Base-by-base conservation (phyloP, 1,140 invertebrate species). In the Aricia agestis region DNA sequence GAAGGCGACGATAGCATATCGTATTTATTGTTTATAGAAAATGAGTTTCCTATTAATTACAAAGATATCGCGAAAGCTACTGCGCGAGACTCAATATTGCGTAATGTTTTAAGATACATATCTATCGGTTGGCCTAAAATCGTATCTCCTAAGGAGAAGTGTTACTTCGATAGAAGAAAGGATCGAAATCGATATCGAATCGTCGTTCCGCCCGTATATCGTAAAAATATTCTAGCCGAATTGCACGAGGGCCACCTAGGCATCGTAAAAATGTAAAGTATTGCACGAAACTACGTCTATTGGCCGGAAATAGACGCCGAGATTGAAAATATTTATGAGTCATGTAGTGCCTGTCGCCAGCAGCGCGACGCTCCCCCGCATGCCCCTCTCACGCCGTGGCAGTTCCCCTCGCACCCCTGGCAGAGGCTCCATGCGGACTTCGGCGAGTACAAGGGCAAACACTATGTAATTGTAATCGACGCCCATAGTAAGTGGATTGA, bases 241-340 rank as follows among this genome's bases (percentile, higher is more conserved):
- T 72, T 93, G 10, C 92, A 93, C 75, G 72, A 77, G 9, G 79
- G 76, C 17, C 92, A 93, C 72, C 71, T 82, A n/a, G 92, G 92
- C 2, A 42, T 73, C 10, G 59, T 32, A 75, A 91, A 45, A 77
- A 84, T 67, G 82, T 83, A 77, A 92, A 65, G 68, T 66, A 68
- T 78, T 13, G 75, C 76, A 36, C 52, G 80, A 32, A 66, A 31
- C 13, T 74, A 76, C 70, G 79, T 92, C 11, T 93, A 87, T 76
- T 93, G 90, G 90, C 87, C 86, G 6, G 76, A 75, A 18, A 74
- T 93, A 0, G 87, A 93, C 72, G 18, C 42, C 7, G 83, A 92
- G 0, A 90, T 93, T 6, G 81, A 90, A 69, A 57, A 72, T n/a
- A 19, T 77, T 13, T 76, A 73, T 13, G 68, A 74, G 6, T 10